These are phyloP conservation scores for Aleiodes alternator DNA, from an alignment of 2,888 invertebrate genomes.

Conservation along the genomic window DNA sequence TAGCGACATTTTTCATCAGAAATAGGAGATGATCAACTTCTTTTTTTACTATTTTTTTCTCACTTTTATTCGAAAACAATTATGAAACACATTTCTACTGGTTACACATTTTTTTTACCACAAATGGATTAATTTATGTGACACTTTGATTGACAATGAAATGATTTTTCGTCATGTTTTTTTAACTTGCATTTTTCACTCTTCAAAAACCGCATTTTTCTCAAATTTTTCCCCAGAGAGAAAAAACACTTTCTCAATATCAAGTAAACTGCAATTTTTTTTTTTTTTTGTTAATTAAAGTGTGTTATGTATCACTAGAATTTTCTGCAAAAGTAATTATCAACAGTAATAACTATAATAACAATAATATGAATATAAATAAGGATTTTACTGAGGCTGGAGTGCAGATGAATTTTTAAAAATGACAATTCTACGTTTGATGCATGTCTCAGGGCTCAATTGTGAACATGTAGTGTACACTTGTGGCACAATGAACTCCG, in stretches of 20 bases:
- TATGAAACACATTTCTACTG: not conserved
- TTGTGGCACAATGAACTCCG: conserved; percentile 74
- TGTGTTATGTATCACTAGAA: not conserved
- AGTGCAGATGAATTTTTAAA: not conserved
- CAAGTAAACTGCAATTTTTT: too few species aligned
- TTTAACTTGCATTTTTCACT: not conserved
- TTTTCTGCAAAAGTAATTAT: not conserved
- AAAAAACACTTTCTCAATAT: too few species aligned
- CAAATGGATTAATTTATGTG: conserved; percentile 10
- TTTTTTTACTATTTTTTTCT: not conserved
- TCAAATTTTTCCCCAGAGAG: not conserved
- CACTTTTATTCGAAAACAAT: not conserved
- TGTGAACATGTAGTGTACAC: conserved; percentile 62
- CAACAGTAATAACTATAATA: not conserved
- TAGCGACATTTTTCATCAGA: conserved; percentile 12
- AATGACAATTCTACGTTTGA: not conserved
- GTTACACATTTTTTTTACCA: conserved; percentile 3
- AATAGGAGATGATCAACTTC: not conserved
- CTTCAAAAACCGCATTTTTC: not conserved
- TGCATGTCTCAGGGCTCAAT: conserved; percentile 52
- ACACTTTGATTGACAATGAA: conserved; percentile 21
- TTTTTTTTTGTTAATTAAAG: too few species aligned
- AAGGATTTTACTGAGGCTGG: too few species aligned
- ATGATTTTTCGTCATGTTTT: not conserved
- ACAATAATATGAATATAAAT: too few species aligned